Evolutionary conservation across 2,888 invertebrate species (phyloP).

Genomic region (Tachystola acroxantha): DNA sequence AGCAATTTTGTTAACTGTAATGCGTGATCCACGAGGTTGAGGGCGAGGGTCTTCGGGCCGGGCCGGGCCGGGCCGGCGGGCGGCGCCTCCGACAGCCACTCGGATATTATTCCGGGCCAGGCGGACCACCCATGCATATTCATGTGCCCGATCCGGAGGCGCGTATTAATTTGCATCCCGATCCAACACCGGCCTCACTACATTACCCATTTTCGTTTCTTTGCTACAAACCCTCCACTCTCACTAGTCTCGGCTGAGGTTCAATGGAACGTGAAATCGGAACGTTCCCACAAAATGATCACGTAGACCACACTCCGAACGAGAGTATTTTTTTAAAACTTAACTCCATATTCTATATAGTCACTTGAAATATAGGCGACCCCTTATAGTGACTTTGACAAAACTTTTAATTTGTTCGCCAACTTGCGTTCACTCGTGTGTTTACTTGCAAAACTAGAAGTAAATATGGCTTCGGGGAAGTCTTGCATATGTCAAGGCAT

Average conservation of each 20-base stretch:
- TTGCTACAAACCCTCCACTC: conserved; percentile 37
- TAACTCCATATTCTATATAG: conserved; percentile 1
- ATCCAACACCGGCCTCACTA: conserved; percentile 51
- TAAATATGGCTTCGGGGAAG: neutral
- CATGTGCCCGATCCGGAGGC: conserved; percentile 64
- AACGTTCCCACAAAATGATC: conserved; percentile 5
- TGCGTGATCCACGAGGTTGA: conserved; percentile 9
- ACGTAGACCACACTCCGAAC: neutral
- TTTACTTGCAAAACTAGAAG: neutral
- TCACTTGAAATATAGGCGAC: neutral
- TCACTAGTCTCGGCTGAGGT: conserved; percentile 29
- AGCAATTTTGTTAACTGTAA: conserved; percentile 12
- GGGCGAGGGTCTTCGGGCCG: neutral
- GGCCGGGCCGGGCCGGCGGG: conserved; percentile 1
- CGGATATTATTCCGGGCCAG: conserved; percentile 64
- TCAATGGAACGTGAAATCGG: conserved; percentile 47
- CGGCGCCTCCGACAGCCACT: conserved; percentile 29
- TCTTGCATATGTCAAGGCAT: neutral
- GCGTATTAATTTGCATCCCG: conserved; percentile 75
- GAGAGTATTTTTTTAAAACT: conserved; percentile 1
- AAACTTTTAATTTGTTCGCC: conserved; percentile 5
- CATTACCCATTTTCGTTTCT: conserved; percentile 64
- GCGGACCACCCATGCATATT: conserved; percentile 66
- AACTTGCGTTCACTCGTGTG: neutral
- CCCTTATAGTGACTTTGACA: neutral